Evolutionary conservation across 2,113 vertebrate species (phyloP).

Genomic region (Pseudopipra pipra): DNA sequence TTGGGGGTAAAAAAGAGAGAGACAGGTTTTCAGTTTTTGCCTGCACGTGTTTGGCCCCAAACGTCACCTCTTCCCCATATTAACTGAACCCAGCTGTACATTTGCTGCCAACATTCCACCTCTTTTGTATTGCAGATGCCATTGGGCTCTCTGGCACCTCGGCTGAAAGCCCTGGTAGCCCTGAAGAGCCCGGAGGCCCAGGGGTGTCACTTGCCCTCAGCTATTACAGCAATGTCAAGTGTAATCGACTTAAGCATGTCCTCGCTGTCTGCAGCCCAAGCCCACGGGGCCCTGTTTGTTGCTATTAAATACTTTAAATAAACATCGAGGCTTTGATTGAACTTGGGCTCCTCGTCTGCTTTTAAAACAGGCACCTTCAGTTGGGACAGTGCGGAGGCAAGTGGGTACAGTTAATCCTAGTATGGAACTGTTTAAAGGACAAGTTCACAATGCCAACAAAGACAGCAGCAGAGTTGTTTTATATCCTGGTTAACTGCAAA

Average conservation of each 20-base stretch:
- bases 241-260: neutral
- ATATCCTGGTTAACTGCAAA: neutral
- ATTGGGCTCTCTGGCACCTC: conserved; percentile 24
- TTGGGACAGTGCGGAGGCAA: fast-evolving
- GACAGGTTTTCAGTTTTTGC: neutral
- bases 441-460: neutral
- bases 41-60: neutral
- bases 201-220: neutral
- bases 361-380: neutral
- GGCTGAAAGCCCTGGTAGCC: neutral
- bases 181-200: neutral
- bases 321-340: neutral
- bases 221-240: neutral
- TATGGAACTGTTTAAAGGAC: neutral
- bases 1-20: neutral
- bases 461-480: neutral
- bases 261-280: neutral
- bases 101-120: neutral
- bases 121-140: conserved; percentile 30
- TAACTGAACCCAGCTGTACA: neutral
- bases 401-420: neutral
- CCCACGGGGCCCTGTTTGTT: conserved; percentile 10
- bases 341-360: neutral
- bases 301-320: conserved; percentile 40
- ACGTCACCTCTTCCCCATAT: neutral